Conservation (phyloP, 2,888 invertebrate species). For the Shargacucullia verbasci region DNA sequence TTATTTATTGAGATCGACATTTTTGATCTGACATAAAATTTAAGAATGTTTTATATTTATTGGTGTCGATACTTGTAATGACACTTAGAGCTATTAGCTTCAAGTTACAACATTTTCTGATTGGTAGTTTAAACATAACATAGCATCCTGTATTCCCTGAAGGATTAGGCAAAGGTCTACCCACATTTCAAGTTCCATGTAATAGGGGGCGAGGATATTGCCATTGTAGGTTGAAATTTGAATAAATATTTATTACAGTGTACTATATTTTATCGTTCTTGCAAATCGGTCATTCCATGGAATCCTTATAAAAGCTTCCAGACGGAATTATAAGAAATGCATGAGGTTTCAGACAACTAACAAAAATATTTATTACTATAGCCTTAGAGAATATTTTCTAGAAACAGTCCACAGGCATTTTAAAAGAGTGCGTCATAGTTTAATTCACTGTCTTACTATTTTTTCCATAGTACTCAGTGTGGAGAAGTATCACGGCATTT, state of each 20-base stretch:
- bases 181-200: too few relatives aligned
- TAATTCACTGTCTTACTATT: slow-evolving; percentile 3
- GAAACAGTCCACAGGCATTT: background rate
- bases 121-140: slow-evolving; percentile 45
- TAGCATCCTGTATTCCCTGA: background rate
- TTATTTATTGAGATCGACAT: slow-evolving; percentile 58
- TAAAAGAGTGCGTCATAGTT: slow-evolving; percentile 2
- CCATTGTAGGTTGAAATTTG: too few relatives aligned
- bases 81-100: slow-evolving; percentile 21
- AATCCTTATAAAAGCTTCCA: too few relatives aligned
- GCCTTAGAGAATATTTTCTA: background rate
- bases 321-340: too few relatives aligned
- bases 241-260: too few relatives aligned
- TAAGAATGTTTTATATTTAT: slow-evolving; percentile 49
- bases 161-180: too few relatives aligned
- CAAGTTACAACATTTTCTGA: slow-evolving; percentile 37
- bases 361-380: background rate
- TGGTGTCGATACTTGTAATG: slow-evolving; percentile 41
- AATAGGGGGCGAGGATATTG: too few relatives aligned
- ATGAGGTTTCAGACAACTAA: background rate
- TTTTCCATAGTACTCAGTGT: slow-evolving; percentile 14
- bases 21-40: slow-evolving; percentile 56
- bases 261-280: too few relatives aligned
- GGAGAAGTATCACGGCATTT: slow-evolving; percentile 24
- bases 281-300: too few relatives aligned